Evolutionary conservation across 2,113 vertebrate species (phyloP), one percentile per base, ranked within the genome.

Genomic region (Hipposideros armiger): DNA sequence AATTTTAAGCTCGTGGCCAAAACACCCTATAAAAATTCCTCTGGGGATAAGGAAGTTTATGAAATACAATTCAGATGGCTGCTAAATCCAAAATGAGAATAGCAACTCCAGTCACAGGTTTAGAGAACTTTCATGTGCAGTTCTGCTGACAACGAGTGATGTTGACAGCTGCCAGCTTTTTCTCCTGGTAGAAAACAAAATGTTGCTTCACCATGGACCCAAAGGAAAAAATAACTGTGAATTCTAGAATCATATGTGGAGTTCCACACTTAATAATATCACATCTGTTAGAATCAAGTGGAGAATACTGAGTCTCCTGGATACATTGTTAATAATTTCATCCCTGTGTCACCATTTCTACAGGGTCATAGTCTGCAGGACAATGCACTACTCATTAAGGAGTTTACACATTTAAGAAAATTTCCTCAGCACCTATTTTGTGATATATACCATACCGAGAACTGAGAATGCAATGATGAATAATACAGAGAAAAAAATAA

Each of bases 81-180:
- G 36, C 17, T 95, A 83, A 95, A 42, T 54, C 26, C 66, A 88
- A 87, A 88, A 58, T 87, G n/a, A 84, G 54, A 92, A 90, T 47
- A 77, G 66, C 4, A 72, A 30, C 78, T 90, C 10, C 30, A 74
- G 17, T 90, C 70, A 58, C 11, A 94, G 24, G 14, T 84, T 94
- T 64, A 56, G 92, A 72, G 76, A 82, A 42, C 22, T 80, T 93
- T 32, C 30, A 42, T 30, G 22, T 45, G 45, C 52, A 95, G 58
- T 40, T 93, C n/a, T 70, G 60, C 40, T 83, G 47, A 92, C 24
- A 84, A 62, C 1, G 22, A 50, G 78, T 69, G 32, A 87, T 81
- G 28, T 47, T 91, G 62, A 69, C 19, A 96, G 72, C 14, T 74
- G 32, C 30, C 58, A 42, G 26, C 24, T 77, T 94, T 95, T 92